These are phyloP conservation scores for Tetrao urogallus DNA, from an alignment of 2,113 vertebrate genomes.

Conservation along the genomic window DNA sequence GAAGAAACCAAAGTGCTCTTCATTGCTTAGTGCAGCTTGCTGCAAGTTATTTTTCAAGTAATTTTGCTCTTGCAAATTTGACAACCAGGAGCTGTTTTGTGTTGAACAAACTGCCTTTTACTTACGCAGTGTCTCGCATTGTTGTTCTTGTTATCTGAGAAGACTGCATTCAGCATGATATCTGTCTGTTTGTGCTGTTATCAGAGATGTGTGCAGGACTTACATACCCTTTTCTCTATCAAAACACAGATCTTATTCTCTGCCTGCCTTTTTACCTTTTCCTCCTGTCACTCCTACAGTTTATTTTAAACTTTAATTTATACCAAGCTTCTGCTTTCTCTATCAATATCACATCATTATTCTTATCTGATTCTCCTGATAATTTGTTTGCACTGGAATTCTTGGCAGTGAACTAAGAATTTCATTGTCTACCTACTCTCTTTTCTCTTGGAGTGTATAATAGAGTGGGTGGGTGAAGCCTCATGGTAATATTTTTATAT, in stretches of 20 bases:
- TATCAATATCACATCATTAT: constrained; percentile 73
- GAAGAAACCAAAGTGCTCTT: not conserved
- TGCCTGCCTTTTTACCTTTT: constrained; percentile 41
- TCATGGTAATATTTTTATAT: constrained; percentile 70
- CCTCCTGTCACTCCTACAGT: constrained; percentile 45
- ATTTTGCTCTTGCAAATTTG: not conserved
- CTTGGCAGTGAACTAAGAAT: constrained; percentile 70
- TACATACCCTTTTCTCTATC: not conserved
- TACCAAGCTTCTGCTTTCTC: constrained; percentile 64
- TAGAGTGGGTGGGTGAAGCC: constrained; percentile 70
- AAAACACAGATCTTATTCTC: not conserved
- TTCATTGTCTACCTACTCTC: constrained; percentile 74
- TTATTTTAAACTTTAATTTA: constrained; percentile 68
- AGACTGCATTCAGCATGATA: not conserved
- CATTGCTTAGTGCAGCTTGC: not conserved
- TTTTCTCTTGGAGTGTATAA: constrained; percentile 75
- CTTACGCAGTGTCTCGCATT: not conserved
- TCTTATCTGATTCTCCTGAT: constrained; percentile 71
- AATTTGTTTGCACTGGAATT: constrained; percentile 76
- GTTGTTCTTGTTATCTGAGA: not conserved
- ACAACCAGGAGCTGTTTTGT: not conserved
- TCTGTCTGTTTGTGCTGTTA: not conserved
- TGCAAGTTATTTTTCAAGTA: not conserved
- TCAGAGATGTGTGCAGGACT: not conserved
- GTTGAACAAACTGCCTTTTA: not conserved